Conservation (phyloP, 1,140 invertebrate genomes). For the Helicoverpa armigera region DNA sequence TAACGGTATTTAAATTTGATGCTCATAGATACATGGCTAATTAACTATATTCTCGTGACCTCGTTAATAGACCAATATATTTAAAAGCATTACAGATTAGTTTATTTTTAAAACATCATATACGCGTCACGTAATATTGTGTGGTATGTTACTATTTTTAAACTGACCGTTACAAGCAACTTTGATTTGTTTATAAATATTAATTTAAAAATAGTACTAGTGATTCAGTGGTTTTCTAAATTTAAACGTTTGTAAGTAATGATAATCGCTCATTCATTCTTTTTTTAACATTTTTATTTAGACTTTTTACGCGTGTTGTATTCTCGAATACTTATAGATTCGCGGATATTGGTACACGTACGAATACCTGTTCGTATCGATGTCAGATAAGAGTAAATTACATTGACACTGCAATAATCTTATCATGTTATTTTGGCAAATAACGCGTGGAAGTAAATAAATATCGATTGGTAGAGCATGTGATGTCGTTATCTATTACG, state of each 20-base stretch:
- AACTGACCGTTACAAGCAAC: conserved; percentile 11
- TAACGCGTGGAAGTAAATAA: conserved; percentile 51
- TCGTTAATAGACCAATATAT: conserved; percentile 6
- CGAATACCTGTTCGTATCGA: conserved; percentile 16
- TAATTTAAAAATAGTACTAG: conserved; percentile 9
- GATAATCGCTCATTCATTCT: conserved; percentile 2
- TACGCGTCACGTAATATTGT: conserved; percentile 18
- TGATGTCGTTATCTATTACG: conserved; percentile 73
- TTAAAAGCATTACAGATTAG: conserved; percentile 9
- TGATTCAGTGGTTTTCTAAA: conserved; percentile 36
- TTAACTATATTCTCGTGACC: neutral
- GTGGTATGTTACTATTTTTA: conserved; percentile 30
- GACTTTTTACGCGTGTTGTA: neutral
- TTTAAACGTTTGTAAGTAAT: conserved; percentile 8
- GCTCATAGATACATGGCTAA: neutral
- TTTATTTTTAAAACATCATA: conserved; percentile 30
- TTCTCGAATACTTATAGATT: neutral
- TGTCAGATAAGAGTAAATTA: conserved; percentile 33
- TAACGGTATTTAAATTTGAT: neutral
- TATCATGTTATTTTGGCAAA: conserved; percentile 52
- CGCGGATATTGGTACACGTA: neutral
- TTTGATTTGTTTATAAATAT: conserved; percentile 38
- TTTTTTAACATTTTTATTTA: neutral
- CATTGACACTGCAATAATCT: conserved; percentile 50
- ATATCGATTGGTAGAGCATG: conserved; percentile 54